Conservation (phyloP, 92 coral and sea anemone species). For the Umimayanthus chanpuru region DNA sequence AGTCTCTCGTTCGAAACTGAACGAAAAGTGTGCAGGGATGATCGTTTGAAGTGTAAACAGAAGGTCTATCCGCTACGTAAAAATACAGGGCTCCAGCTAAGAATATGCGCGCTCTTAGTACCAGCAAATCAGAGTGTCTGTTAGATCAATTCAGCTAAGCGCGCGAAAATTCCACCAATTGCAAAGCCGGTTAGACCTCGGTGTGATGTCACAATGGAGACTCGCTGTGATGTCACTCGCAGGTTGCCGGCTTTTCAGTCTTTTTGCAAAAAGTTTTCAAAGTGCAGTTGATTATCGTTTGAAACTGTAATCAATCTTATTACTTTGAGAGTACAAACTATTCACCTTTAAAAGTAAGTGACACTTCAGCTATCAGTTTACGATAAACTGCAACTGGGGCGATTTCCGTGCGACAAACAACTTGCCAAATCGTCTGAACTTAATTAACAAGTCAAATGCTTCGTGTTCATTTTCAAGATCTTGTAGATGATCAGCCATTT, state of each 20-base stretch:
- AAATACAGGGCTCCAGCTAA: no score
- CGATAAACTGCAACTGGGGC: no score
- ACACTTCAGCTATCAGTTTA: no score
- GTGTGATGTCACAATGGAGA: constrained; percentile 20
- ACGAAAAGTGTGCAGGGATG: no score
- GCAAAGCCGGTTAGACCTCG: neutral
- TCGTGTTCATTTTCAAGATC: no score
- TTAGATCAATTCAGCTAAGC: neutral
- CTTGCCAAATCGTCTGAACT: neutral
- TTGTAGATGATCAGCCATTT: no score
- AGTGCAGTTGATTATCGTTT: neutral
- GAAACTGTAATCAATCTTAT: neutral
- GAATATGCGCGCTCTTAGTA: constrained; percentile 7
- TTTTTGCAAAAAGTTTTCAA: neutral
- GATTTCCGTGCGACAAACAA: no score
- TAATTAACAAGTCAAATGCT: neutral
- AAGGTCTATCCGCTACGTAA: no score
- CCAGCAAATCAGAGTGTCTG: neutral
- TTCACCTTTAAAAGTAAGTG: neutral
- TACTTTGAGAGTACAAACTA: neutral
- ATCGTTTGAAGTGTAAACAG: no score
- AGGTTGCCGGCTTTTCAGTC: constrained; percentile 6
- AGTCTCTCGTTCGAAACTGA: no score
- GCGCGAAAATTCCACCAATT: constrained; percentile 19
- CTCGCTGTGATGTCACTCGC: constrained; percentile 14